Base-by-base conservation (phyloP, 2,888 invertebrate species). In the Heliothis peltigera region DNA sequence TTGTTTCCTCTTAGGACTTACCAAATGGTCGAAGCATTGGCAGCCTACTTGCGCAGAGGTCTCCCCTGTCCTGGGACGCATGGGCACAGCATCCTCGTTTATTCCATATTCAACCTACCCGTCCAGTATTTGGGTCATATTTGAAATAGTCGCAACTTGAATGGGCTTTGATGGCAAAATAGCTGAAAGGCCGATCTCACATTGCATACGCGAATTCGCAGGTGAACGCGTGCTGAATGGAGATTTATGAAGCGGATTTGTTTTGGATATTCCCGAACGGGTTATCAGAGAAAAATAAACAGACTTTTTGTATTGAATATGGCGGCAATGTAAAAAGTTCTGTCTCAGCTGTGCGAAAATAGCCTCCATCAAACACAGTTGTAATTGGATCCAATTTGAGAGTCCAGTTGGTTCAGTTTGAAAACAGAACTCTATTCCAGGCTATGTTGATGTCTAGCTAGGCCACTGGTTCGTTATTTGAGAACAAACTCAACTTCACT, bases 61-160 rank as follows among this genome's bases (percentile, higher is more conserved):
- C 52, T 12, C 47, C n/a, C 1, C 21, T 48, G 69, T 57, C 49
- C 49, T 42, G 74, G 73, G 74, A 75, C 58, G 18, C 52, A 54
- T 46, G 19, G 52, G n/a, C 18, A 44, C 63, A 42, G 25, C 54
- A 54, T 56, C 57, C 64, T 56, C 64, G 64, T 66, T 64, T 79
- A 80, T 82, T 78, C 75, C 69, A 64, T 67, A 78, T 76, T 77
- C 70, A 65, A 58, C 59, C 62, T 48, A 66, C 15, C 28, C 60
- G 78, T 74, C 76, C 76, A 70, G 72, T 80, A 87, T 87, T 85
- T 84, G 79, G 86, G 87, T 86, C 87, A 87, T 83, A 85, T 86
- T 83, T 83, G 83, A 73, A 84, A 84, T 82, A 83, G 83, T 79
- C 81, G 63, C 70, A 49, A 70, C 71, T 79, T 86, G 83, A 85